Conservation (phyloP, 2,888 invertebrate genomes). For the Ephialtes manifestator region DNA sequence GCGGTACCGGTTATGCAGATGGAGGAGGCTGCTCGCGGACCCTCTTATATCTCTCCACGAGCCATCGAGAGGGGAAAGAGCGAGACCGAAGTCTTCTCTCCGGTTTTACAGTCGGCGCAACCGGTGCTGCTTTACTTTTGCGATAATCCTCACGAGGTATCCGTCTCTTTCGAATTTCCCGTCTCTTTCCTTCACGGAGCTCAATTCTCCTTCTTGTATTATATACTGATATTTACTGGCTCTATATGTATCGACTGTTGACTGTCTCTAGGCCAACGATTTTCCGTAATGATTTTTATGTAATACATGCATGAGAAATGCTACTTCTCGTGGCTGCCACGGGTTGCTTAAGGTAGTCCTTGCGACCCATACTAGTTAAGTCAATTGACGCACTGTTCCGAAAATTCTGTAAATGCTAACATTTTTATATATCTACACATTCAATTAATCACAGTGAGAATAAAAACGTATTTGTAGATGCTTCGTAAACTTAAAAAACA, state of each 20-base stretch:
- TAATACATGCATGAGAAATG: too few species aligned
- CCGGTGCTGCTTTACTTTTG: conserved; percentile 71
- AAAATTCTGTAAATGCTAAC: too few species aligned
- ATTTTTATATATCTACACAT: too few species aligned
- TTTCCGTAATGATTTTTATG: background rate
- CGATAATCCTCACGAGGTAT: conserved; percentile 62
- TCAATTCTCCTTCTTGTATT: background rate
- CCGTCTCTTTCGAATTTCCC: conserved; percentile 48
- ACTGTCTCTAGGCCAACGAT: background rate
- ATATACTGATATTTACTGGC: too few species aligned
- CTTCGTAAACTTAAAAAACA: too few species aligned
- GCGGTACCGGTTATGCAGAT: conserved; percentile 82
- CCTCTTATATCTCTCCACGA: conserved; percentile 51
- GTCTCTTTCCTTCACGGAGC: conserved; percentile 32
- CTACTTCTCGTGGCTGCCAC: too few species aligned
- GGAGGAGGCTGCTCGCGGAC: conserved; percentile 68
- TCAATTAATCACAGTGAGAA: too few species aligned
- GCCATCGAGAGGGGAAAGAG: conserved; percentile 41
- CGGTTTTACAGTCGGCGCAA: conserved; percentile 66
- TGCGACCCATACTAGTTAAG: too few species aligned
- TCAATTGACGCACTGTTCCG: too few species aligned
- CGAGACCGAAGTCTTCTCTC: conserved; percentile 66
- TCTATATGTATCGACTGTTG: background rate
- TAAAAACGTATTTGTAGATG: too few species aligned
- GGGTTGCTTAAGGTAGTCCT: too few species aligned